Base-by-base conservation (phyloP, 1,140 invertebrate species). In the Zaprionus ghesquierei region DNA sequence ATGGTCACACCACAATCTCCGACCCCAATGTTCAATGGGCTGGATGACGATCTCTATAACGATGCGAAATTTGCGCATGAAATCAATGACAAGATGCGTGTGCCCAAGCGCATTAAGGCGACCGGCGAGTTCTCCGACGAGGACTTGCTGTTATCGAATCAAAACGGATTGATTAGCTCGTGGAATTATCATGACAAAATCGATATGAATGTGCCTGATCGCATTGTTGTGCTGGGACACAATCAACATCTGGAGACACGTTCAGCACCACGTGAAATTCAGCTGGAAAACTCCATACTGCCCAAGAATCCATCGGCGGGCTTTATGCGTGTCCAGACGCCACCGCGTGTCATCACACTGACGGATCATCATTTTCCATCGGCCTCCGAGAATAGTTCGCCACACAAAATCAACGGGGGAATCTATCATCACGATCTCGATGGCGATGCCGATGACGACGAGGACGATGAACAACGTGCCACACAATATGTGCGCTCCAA, bases 161-260 rank as follows among this genome's bases (percentile, higher is more conserved):
- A 93, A 31, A 95, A 95, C 92, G 94, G 94, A 18, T 54, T 93
- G 10, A 92, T 93, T 27, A 92, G 93, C 62, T 93, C 92, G 29
- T 96, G 95, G 95, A 94, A 94, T 80, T 94, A 94, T 80, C 90
- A 91, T 62, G 95, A 96, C 74, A 96, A 96, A 92, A 94, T 96
- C 91, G 94, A 96, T 72, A 98, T 98, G 97, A 95, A 95, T 89
- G 97, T 98, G 27, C 97, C 97, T n/a, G 97, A 98, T 77, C 94
- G 97, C 85, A 98, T 98, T 92, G 93, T 98, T 71, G 96, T 98
- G 56, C 93, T 95, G 77, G 97, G 96, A 15, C 95, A 97, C 91
- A 96, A 97, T 81, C 95, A 97, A 90, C 96, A 97, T 92, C 84
- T 96, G 89, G 96, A 96, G 22, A 95, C 96, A 35, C 95, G 95